Evolutionary conservation across 2,797 vertebrate genomes (phyloP), one percentile per base, ranked within the genome.

Genomic region (Borostomias antarcticus): DNA sequence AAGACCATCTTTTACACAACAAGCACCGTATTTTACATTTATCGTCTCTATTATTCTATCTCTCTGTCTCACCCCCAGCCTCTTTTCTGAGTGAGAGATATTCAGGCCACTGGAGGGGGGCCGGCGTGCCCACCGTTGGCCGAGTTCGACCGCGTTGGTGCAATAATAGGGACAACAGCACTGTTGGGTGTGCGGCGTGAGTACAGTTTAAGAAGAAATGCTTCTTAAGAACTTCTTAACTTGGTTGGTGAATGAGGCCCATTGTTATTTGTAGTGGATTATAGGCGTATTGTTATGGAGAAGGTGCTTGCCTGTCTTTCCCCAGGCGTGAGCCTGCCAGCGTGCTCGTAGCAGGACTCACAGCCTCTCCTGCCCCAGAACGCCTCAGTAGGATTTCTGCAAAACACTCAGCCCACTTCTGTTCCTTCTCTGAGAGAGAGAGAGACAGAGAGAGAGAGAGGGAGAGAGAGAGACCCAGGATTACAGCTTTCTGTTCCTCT

Each of bases 351-450:
- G 7, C 13, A 37, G 47, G 32, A 33, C 53, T 64, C 57, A 63
- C 72, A 45, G 51, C 48, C 75, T 48, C 73, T 29, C 68, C 29
- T 25, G 62, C 61, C 64, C 28, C 52, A 40, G 72, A 75, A 32
- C 40, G 19, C 73, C 13, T 15, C 40, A 45, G 40, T 45, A 35
- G 68, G 69, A 69, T 56, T 73, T 65, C 73, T 85, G 61, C 72
- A 85, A 77, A 86, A 82, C 70, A 76, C 62, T 51, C 33, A 64
- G 35, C 69, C 62, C 62, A 62, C 62, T 61, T 28, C 65, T 64
- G 68, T 75, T 58, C 53, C 73, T 78, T 58, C 45, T 64, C 53
- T 11, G 45, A 56, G n/a, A 35, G 56, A 37, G 56, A 37, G 56
- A 19, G 19, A 23, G 23, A 58, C 30, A 37, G 56, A 19, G 40